Conservation (phyloP, 2,797 vertebrate genomes). For the Scleropages formosus region DNA sequence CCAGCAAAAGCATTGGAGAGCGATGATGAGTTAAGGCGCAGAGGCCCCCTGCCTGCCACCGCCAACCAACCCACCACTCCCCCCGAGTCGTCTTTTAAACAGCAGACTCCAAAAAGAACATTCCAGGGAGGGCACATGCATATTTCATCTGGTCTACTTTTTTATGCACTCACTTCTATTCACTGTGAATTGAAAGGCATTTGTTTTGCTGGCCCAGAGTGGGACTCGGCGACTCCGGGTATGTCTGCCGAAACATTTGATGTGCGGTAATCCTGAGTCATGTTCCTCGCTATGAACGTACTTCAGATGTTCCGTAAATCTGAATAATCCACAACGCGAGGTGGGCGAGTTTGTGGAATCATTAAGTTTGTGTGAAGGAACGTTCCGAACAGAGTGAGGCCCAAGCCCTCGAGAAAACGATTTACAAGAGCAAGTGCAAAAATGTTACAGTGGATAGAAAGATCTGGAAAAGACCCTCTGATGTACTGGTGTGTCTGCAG, state of each 20-base stretch:
- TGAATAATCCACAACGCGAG: too few relatives aligned
- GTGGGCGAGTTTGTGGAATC: background rate
- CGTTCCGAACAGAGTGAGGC: background rate
- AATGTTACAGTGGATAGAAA: background rate
- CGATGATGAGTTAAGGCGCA: slow-evolving; percentile 14
- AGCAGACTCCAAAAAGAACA: background rate
- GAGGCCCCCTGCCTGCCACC: background rate
- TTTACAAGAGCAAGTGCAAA: background rate
- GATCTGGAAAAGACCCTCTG: background rate
- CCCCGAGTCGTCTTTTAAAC: slow-evolving; percentile 15
- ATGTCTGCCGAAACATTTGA: slow-evolving; percentile 70
- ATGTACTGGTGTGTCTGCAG: too few relatives aligned
- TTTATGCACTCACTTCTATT: slow-evolving; percentile 13
- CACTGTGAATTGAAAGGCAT: background rate
- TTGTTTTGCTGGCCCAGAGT: background rate
- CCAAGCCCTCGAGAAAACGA: slow-evolving; percentile 1
- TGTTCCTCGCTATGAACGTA: too few relatives aligned
- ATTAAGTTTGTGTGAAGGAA: slow-evolving; percentile 49
- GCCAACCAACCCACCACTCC: background rate
- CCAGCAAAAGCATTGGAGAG: background rate
- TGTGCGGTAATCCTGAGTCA: slow-evolving; percentile 62
- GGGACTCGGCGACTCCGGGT: slow-evolving; percentile 63
- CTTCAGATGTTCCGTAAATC: too few relatives aligned
- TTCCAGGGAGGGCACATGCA: slow-evolving; percentile 16
- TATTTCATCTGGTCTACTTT: slow-evolving; percentile 17